Evolutionary conservation across 2,113 vertebrate genomes (phyloP).

Genomic region (Saimiri boliviensis): DNA sequence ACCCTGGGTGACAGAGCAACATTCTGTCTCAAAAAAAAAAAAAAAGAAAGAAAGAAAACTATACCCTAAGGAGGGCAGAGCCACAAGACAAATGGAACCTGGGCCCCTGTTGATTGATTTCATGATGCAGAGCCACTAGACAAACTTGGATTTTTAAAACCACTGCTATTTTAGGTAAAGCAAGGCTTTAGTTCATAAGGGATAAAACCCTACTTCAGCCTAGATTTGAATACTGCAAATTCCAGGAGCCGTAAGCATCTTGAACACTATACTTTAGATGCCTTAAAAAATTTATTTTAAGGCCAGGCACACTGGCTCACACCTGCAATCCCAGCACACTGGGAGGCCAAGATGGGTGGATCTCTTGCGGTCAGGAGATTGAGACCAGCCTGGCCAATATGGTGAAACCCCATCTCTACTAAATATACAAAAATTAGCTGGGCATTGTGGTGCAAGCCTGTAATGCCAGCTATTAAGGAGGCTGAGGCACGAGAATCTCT

Average conservation of each 20-base stretch:
- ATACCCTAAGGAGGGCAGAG: not conserved
- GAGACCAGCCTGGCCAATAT: too few species aligned
- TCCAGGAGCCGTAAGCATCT: not conserved
- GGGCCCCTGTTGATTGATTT: not conserved
- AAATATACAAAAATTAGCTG: too few species aligned
- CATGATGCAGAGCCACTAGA: not conserved
- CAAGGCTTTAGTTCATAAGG: not conserved
- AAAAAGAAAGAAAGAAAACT: not conserved
- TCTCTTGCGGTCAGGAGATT: too few species aligned
- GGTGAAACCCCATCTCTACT: too few species aligned
- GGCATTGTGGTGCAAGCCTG: too few species aligned
- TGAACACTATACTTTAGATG: not conserved
- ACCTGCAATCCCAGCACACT: too few species aligned
- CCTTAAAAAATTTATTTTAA: not conserved
- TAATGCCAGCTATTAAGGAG: too few species aligned
- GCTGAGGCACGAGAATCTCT: too few species aligned
- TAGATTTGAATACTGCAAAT: not conserved
- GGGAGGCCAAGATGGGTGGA: too few species aligned
- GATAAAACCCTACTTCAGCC: not conserved
- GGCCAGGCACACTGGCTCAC: too few species aligned
- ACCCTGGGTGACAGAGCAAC: too few species aligned
- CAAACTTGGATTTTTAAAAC: constrained; percentile 17
- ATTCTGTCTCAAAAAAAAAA: too few species aligned
- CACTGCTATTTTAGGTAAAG: not conserved
- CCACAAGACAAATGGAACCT: not conserved